A percentile compares a stretch with the other conserved stretches of the same genome.
Evolutionary conservation across 2,797 vertebrate species (phyloP).

Genomic region (Thripadectes ignobilis): DNA sequence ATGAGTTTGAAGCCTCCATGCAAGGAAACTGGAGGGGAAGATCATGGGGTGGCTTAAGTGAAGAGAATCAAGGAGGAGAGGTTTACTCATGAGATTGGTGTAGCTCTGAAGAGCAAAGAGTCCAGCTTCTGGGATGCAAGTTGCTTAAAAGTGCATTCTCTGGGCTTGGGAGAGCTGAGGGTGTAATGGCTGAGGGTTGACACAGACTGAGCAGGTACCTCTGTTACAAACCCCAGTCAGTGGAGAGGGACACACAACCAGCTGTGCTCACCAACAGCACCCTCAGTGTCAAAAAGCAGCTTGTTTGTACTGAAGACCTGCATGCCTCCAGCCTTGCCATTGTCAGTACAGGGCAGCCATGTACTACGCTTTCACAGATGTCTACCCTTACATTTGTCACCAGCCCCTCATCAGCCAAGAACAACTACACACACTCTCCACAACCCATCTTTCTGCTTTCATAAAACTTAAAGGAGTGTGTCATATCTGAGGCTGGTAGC

Average conservation of each 20-base stretch:
- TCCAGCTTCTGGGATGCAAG: neutral
- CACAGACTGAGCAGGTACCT: neutral
- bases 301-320: neutral
- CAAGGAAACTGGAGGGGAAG: neutral
- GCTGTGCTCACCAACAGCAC: neutral
- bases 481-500: neutral
- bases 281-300: neutral
- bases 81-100: neutral
- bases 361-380: neutral
- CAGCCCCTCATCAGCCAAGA: neutral
- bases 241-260: neutral
- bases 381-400: neutral
- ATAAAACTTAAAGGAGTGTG: neutral
- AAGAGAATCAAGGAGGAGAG: neutral
- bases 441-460: neutral
- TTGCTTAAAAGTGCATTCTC: neutral
- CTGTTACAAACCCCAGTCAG: neutral
- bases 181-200: neutral
- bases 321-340: rapidly evolving
- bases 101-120: neutral
- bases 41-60: neutral
- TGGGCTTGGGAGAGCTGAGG: neutral
- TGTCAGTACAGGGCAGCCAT: rapidly evolving
- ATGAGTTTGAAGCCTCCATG: neutral
- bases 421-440: neutral